Conservation (phyloP, 2,888 invertebrate species). For the Meiosimyza platycephala region DNA sequence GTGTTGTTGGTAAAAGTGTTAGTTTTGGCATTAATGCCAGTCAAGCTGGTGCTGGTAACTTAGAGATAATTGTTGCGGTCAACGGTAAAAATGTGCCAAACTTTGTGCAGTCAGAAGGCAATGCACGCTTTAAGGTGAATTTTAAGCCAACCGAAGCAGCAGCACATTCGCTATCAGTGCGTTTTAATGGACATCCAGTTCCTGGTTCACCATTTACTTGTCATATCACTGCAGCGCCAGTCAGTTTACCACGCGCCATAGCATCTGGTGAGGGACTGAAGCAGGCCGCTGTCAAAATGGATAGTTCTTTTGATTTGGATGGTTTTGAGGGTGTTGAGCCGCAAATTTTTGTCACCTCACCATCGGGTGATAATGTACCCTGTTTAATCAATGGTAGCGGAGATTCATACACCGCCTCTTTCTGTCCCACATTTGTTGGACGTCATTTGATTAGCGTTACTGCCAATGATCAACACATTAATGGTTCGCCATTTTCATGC, state of each 20-base stretch:
- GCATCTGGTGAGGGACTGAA: constrained; percentile 65
- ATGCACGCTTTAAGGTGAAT: constrained; percentile 93
- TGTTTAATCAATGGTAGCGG: constrained; percentile 76
- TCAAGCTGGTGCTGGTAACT: constrained; percentile 91
- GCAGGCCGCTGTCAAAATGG: constrained; percentile 66
- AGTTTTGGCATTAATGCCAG: constrained; percentile 92
- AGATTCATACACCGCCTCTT: constrained; percentile 81
- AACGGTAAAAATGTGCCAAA: constrained; percentile 97
- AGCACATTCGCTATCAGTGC: constrained; percentile 89
- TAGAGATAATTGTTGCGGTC: constrained; percentile 97
- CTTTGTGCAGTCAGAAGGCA: constrained; percentile 97
- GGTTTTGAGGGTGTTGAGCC: constrained; percentile 73
- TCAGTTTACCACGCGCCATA: constrained; percentile 73
- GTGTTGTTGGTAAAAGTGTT: constrained; percentile 91
- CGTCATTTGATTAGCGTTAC: constrained; percentile 86
- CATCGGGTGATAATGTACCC: constrained; percentile 84
- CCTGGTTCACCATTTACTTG: constrained; percentile 96
- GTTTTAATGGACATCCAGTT: constrained; percentile 80
- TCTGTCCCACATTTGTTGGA: constrained; percentile 88
- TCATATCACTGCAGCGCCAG: constrained; percentile 73
- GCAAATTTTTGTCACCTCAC: constrained; percentile 81
- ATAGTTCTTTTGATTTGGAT: constrained; percentile 72
- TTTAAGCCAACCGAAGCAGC: constrained; percentile 96
- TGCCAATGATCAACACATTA: constrained; percentile 85
- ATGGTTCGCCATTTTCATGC: constrained; percentile 93